These are phyloP conservation scores for Agrochola macilenta DNA, from an alignment of 2,888 invertebrate species.

Conservation along the genomic window DNA sequence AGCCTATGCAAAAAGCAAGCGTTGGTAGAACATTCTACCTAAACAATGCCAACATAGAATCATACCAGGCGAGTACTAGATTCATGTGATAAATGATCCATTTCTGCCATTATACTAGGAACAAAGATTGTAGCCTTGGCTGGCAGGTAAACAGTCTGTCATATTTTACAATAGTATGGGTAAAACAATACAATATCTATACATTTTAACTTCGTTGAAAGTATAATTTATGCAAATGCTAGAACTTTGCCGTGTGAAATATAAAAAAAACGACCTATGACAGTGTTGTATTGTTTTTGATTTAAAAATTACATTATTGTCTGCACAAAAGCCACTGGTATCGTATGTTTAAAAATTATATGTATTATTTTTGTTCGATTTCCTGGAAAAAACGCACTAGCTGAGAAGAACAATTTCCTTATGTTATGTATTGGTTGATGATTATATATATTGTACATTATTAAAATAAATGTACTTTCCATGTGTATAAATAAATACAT, in stretches of 20 bases:
- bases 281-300: constrained; percentile 47
- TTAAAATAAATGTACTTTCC: constrained; percentile 14
- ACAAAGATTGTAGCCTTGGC: constrained; percentile 61
- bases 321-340: constrained; percentile 8
- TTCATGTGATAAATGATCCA: constrained; percentile 80
- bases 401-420: background rate
- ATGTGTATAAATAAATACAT: background rate
- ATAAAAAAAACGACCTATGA: constrained; percentile 23
- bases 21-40: constrained; percentile 75
- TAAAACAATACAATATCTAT: constrained; percentile 51
- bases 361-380: background rate
- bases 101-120: constrained; percentile 56
- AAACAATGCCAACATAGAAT: constrained; percentile 80
- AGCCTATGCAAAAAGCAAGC: constrained; percentile 80
- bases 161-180: constrained; percentile 42
- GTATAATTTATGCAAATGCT: constrained; percentile 63
- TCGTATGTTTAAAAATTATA: constrained; percentile 8
- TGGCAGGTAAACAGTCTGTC: constrained; percentile 44
- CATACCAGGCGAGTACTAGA: constrained; percentile 82
- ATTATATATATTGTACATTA: background rate
- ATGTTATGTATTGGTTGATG: background rate
- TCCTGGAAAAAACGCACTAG: background rate
- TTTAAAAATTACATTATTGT: constrained; percentile 20
- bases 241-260: constrained; percentile 31
- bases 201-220: constrained; percentile 46